A percentile compares a stretch with the other conserved stretches of the same genome.
phyloP scores from a whole-genome alignment of 2,888 invertebrate genomes.

The Julus scanicus region DNA sequence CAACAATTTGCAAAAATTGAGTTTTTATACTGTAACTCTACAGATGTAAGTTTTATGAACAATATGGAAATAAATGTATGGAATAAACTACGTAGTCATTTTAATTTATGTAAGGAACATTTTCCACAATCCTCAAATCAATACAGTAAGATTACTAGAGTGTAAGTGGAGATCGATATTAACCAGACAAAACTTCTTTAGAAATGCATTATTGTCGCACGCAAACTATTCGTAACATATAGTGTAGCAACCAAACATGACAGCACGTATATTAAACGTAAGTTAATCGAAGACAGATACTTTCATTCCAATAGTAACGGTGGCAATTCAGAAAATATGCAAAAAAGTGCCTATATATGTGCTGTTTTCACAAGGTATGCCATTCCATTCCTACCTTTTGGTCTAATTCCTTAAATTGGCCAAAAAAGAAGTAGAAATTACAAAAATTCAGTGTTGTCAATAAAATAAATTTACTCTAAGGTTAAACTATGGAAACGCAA shows the following conservation, averaged over 20 bases:
- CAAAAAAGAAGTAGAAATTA: constrained; percentile 55
- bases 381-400: constrained; percentile 58
- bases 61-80: too few species aligned
- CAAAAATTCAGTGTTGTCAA: neutral
- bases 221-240: too few species aligned
- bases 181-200: neutral
- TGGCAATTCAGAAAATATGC: constrained; percentile 1
- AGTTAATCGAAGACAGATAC: neutral
- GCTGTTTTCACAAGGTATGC: neutral
- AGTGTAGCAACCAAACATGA: neutral
- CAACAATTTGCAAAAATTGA: too few species aligned
- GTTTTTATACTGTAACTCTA: too few species aligned
- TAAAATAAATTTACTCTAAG: neutral
- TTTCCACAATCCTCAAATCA: neutral
- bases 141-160: neutral
- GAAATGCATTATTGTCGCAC: too few species aligned
- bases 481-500: neutral
- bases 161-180: neutral
- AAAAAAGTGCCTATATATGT: constrained; percentile 8
- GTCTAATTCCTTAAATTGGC: constrained; percentile 58
- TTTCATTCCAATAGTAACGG: neutral
- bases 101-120: neutral
- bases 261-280: neutral
- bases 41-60: too few species aligned
- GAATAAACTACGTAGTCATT: too few species aligned